Evolutionary conservation across 2,888 invertebrate species (phyloP), one percentile per base, ranked within the genome.

Genomic region (Drosophila paranaensis): DNA sequence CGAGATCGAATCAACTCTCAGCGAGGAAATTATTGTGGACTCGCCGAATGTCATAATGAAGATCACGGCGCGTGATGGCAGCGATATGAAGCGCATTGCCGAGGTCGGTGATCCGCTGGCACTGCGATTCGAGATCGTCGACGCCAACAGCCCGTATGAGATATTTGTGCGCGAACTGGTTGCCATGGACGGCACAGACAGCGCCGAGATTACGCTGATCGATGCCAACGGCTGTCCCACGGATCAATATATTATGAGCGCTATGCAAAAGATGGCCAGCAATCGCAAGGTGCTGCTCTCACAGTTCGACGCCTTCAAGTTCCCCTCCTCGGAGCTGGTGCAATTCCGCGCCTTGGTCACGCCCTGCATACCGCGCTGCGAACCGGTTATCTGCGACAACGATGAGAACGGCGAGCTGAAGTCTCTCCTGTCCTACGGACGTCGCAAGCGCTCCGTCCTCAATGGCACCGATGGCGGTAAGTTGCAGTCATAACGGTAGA

Each of bases 231-330:
- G 98, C 91, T 98, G 98, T 92, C 98, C 98, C 53, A 98, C 98
- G 60, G 98, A 98, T 93, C 96, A 97, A 91, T 96, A 97, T 93
- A 98, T 98, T 93, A 97, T 98, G 97, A 97, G 97, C 97, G 97
- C 97, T 48, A 94, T 98, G 80, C 96, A 96, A 94, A 97, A 97
- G 93, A 96, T 97, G 58, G 94, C 95, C 60, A 94, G 95, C 88
- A 95, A 95, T 81, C 96, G 96, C 93, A 97, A 97, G 95, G 95
- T 96, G 90, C 94, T 98, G 80, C 94, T 97, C 77, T 97, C 97
- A 58, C 96, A 97, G 93, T 98, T 98, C 94, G 98, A 98, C 93
- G 98, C 98, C 54, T 98, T 98, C 95, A 98, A 98, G 93, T 98
- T 98, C 94, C 98, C 98, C 58, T 97, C 97, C 66, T 97, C 97